Evolutionary conservation across 2,888 invertebrate genomes (phyloP).

Genomic region (Papilio demoleus): DNA sequence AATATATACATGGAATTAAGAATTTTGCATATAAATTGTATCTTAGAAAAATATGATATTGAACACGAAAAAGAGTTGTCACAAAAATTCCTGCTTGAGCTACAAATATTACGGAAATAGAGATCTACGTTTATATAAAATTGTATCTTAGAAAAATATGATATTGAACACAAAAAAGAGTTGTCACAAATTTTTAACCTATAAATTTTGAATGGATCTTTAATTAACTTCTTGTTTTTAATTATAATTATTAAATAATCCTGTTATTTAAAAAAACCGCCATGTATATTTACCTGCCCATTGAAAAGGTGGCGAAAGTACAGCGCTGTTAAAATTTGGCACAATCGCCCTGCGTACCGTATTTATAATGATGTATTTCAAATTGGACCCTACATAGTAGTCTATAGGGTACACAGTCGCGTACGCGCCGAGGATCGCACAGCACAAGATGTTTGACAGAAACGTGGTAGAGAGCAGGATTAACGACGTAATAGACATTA

Average conservation of each 20-base stretch:
- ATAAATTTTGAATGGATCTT: no score
- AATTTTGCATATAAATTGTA: not conserved
- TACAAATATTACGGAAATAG: no score
- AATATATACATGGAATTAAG: constrained; percentile 40
- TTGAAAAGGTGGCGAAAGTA: constrained; percentile 85
- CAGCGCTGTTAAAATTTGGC: constrained; percentile 82
- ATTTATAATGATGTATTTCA: constrained; percentile 88
- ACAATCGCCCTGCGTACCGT: constrained; percentile 85
- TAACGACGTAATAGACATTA: constrained; percentile 77
- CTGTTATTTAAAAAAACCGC: no score
- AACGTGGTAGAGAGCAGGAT: constrained; percentile 77
- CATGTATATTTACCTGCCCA: constrained; percentile 81
- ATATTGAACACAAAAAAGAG: no score
- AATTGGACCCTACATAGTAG: constrained; percentile 85
- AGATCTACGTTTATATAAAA: no score
- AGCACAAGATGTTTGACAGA: constrained; percentile 84
- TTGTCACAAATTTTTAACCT: no score
- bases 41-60: not conserved
- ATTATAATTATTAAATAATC: no score
- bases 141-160: no score
- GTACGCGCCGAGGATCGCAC: constrained; percentile 86
- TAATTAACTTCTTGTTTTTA: no score
- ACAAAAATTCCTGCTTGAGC: no score
- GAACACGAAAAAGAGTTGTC: no score
- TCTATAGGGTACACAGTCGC: constrained; percentile 85